Evolutionary conservation across 2,888 invertebrate species (phyloP).

Genomic region (Eupithecia tripunctaria): DNA sequence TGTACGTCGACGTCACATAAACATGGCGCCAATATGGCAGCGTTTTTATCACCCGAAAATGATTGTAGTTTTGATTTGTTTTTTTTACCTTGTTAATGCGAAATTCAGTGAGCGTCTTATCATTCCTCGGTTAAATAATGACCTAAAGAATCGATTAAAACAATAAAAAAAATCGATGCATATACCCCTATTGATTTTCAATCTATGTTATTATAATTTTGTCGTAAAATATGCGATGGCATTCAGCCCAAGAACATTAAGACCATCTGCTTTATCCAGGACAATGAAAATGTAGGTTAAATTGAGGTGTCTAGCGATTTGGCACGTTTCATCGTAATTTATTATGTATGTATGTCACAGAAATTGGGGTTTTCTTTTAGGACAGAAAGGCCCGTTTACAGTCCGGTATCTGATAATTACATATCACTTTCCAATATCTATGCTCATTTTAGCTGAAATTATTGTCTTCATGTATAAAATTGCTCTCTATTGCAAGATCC

Average conservation of each 20-base stretch:
- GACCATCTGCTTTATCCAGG: constrained; percentile 9
- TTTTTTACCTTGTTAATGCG: too few relatives aligned
- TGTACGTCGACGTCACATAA: too few relatives aligned
- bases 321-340: constrained; percentile 27
- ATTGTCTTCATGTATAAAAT: constrained; percentile 17
- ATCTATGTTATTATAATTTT: neutral
- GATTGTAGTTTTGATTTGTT: too few relatives aligned
- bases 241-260: constrained; percentile 48
- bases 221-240: constrained; percentile 36
- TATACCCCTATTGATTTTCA: too few relatives aligned
- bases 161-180: too few relatives aligned
- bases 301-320: constrained; percentile 23
- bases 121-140: too few relatives aligned
- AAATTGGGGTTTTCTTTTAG: neutral
- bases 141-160: too few relatives aligned
- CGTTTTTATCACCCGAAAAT: too few relatives aligned
- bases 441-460: neutral
- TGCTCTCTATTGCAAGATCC: constrained; percentile 46
- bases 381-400: neutral
- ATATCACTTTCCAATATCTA: neutral
- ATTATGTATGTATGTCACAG: constrained; percentile 1
- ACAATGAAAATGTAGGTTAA: constrained; percentile 33
- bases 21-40: too few relatives aligned
- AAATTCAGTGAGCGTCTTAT: too few relatives aligned
- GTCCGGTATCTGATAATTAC: neutral